These are phyloP conservation scores for Athripsodes cinereus DNA, from an alignment of 2,888 invertebrate species.

Conservation along the genomic window DNA sequence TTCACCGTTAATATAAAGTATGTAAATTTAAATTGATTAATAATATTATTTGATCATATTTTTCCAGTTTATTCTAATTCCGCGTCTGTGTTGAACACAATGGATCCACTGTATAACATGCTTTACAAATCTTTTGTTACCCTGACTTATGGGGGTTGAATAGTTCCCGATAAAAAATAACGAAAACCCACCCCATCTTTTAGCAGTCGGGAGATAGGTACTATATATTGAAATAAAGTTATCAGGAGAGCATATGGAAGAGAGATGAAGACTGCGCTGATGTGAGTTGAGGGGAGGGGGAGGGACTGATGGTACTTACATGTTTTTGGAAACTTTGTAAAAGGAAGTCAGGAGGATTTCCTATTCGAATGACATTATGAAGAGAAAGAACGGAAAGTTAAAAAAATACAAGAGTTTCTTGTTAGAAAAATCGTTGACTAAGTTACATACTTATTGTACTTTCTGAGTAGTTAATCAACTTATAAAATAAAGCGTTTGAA, in stretches of 20 bases:
- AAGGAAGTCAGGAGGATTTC: conserved; percentile 25
- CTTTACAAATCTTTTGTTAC: conserved; percentile 18
- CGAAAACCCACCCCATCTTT: conserved; percentile 7
- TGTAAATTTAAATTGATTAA: no score
- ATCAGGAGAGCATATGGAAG: neutral
- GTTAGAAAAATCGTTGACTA: no score
- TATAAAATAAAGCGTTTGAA: no score
- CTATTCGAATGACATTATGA: conserved; percentile 26
- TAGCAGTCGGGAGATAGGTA: neutral
- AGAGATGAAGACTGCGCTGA: no score
- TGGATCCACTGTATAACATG: neutral
- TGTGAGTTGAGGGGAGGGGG: conserved; percentile 3
- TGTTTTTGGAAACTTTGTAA: conserved; percentile 23
- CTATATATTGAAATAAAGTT: conserved; percentile 5
- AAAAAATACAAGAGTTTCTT: no score
- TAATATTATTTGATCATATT: no score
- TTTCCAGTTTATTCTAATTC: neutral
- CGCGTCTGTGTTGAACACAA: neutral
- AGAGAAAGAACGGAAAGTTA: no score
- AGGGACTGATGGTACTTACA: neutral
- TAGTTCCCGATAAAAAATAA: conserved; percentile 19
- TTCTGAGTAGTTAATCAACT: no score
- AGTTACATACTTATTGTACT: no score
- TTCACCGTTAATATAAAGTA: no score
- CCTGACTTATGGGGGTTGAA: conserved; percentile 24